These are phyloP conservation scores for Amphilophus citrinellus DNA, from an alignment of 2,113 vertebrate species.

Conservation along the genomic window DNA sequence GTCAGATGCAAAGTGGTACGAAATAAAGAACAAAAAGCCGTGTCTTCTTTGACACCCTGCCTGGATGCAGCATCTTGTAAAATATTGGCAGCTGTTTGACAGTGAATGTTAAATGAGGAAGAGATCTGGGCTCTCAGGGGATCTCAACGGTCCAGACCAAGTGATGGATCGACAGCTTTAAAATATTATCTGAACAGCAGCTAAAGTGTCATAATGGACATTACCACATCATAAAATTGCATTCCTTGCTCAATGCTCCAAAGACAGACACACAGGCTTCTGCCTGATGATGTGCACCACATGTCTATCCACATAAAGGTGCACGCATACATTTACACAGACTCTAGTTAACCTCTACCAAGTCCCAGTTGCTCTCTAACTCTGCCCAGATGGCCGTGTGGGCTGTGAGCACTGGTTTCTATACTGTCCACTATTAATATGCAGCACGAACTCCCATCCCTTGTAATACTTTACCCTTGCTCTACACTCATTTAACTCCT, in stretches of 20 bases:
- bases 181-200: slow-evolving; percentile 53
- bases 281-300: slow-evolving; percentile 23
- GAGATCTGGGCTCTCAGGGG: slow-evolving; percentile 8
- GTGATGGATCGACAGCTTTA: slow-evolving; percentile 50
- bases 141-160: slow-evolving; percentile 8
- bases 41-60: slow-evolving; percentile 14
- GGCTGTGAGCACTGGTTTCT: slow-evolving; percentile 35
- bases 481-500: slow-evolving; percentile 47
- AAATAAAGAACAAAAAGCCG: slow-evolving; percentile 36
- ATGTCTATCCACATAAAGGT: not conserved
- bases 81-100: slow-evolving; percentile 50
- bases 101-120: slow-evolving; percentile 40
- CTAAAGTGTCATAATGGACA: slow-evolving; percentile 63
- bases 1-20: slow-evolving; percentile 39
- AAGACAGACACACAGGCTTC: slow-evolving; percentile 24
- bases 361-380: slow-evolving; percentile 47
- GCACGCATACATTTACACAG: not conserved
- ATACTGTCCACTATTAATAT: slow-evolving; percentile 46
- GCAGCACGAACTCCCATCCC: slow-evolving; percentile 47
- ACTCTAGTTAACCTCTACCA: slow-evolving; percentile 50
- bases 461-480: slow-evolving; percentile 53
- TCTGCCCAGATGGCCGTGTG: slow-evolving; percentile 53
- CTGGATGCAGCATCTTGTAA: slow-evolving; percentile 35
- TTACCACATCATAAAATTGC: slow-evolving; percentile 59
- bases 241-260: slow-evolving; percentile 52